Evolutionary conservation across 2,797 vertebrate genomes (phyloP).

Genomic region (Serranus cabrilla): DNA sequence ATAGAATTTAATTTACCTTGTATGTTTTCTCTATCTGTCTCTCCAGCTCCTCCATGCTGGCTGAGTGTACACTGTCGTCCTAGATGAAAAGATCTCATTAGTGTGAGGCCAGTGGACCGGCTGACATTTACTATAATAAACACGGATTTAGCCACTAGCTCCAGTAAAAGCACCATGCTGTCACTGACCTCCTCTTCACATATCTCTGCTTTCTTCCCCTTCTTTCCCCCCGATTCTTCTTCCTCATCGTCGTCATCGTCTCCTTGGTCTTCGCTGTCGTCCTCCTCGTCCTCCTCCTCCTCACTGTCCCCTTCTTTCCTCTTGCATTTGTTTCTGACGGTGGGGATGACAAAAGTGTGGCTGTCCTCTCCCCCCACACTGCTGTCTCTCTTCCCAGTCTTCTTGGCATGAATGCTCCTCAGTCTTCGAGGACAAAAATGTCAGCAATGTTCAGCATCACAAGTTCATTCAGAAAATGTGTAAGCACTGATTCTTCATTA

Average conservation of each 20-base stretch:
- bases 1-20: constrained; percentile 86
- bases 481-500: background rate
- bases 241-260: constrained; percentile 93
- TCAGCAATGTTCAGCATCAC: background rate
- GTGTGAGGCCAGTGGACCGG: constrained; percentile 20
- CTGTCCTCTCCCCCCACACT: constrained; percentile 86
- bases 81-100: constrained; percentile 70
- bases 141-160: constrained; percentile 21
- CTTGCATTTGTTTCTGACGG: constrained; percentile 88
- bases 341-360: constrained; percentile 80
- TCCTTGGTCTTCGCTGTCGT: constrained; percentile 93
- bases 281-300: constrained; percentile 92
- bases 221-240: constrained; percentile 90
- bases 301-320: constrained; percentile 92
- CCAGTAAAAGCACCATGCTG: background rate
- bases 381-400: constrained; percentile 89
- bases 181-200: constrained; percentile 93
- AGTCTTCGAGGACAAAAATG: constrained; percentile 81
- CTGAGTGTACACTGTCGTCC: constrained; percentile 92
- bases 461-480: background rate
- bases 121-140: constrained; percentile 46
- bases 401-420: constrained; percentile 92
- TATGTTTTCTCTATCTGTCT: constrained; percentile 94
- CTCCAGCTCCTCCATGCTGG: constrained; percentile 94
- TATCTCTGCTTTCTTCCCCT: constrained; percentile 90